These are phyloP conservation scores for Micropterix aruncella DNA, from an alignment of 2,888 invertebrate genomes.

Conservation along the genomic window DNA sequence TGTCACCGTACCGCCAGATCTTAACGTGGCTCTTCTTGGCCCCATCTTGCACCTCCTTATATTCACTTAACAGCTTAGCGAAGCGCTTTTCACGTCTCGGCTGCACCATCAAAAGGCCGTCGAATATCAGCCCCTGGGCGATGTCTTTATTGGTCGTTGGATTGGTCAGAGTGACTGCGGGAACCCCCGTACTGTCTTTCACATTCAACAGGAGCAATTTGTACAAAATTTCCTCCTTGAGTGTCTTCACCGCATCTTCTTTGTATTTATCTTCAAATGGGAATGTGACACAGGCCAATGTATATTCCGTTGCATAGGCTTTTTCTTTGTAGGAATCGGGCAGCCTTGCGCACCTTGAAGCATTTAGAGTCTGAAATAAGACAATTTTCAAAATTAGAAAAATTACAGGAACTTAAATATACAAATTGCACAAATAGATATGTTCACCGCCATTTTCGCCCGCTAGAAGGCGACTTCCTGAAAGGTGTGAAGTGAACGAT, in stretches of 20 bases:
- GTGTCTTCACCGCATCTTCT: constrained; percentile 54
- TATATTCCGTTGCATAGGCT: constrained; percentile 77
- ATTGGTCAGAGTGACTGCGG: constrained; percentile 39
- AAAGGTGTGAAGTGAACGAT: no score
- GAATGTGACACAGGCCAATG: constrained; percentile 68
- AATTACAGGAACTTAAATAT: no score
- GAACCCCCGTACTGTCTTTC: constrained; percentile 55
- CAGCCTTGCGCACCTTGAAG: constrained; percentile 64
- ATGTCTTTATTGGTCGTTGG: constrained; percentile 34
- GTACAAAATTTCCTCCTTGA: constrained; percentile 50
- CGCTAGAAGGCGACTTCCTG: no score
- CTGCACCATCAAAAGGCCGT: constrained; percentile 77
- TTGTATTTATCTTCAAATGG: constrained; percentile 81
- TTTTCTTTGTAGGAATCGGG: constrained; percentile 67
- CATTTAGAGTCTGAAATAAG: constrained; percentile 41
- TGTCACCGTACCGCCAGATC: constrained; percentile 99
- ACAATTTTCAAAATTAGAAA: no score
- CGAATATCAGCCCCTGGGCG: constrained; percentile 52
- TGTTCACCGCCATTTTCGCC: no score
- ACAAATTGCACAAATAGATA: no score
- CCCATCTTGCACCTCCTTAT: constrained; percentile 70
- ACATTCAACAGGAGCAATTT: constrained; percentile 70
- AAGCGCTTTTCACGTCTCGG: constrained; percentile 68
- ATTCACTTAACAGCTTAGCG: constrained; percentile 64
- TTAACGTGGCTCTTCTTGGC: constrained; percentile 78